Conservation (phyloP, 1,140 invertebrate genomes). For the Brachionus koreanus region DNA sequence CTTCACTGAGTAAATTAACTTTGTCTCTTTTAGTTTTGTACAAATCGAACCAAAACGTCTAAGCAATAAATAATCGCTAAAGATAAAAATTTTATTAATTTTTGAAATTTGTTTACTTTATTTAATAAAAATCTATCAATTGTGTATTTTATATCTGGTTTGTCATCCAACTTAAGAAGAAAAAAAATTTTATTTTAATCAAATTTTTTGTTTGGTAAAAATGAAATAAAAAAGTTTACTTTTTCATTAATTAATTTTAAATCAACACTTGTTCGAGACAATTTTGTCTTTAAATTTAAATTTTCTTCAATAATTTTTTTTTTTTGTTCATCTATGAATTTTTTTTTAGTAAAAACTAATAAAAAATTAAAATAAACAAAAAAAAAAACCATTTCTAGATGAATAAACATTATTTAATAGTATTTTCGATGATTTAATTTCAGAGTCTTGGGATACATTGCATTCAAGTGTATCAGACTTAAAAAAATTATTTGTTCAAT, state of each 20-base stretch:
- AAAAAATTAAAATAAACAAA: not conserved
- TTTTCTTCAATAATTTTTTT: not conserved
- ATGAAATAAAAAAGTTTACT: not conserved
- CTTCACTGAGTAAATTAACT: slow-evolving; percentile 12
- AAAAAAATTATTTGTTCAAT: too few relatives aligned
- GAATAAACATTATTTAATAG: not conserved
- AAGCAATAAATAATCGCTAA: not conserved
- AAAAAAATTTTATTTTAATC: not conserved
- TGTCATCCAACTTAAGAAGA: not conserved
- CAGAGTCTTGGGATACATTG: too few relatives aligned
- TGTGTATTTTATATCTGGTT: not conserved
- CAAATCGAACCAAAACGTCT: slow-evolving; percentile 12
- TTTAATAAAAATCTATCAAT: slow-evolving; percentile 13
- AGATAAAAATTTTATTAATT: not conserved
- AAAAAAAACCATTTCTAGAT: not conserved
- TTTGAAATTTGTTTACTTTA: slow-evolving; percentile 4
- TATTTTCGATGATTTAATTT: not conserved
- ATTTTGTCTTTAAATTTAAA: slow-evolving; percentile 7
- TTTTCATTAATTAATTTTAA: not conserved
- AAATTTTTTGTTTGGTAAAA: too few relatives aligned
- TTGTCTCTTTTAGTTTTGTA: slow-evolving; percentile 31
- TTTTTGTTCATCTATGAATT: not conserved
- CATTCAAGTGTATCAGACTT: too few relatives aligned
- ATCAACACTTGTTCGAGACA: not conserved
- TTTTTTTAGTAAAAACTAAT: not conserved